Evolutionary conservation across 2,113 vertebrate species (phyloP).

Genomic region (Siniperca knerii): DNA sequence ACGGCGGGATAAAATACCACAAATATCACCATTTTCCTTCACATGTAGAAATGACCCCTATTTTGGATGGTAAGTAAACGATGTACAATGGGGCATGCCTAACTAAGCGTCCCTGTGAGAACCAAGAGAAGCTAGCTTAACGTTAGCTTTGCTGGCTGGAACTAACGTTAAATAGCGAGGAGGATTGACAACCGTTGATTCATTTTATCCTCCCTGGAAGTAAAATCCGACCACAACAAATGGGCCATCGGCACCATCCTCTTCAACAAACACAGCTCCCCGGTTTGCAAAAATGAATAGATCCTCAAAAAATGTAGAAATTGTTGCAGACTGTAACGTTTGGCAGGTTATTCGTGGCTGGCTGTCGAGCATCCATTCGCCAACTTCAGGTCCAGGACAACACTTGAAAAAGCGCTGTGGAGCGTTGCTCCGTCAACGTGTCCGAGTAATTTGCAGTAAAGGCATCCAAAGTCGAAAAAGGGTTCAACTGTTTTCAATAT

Average conservation of each 20-base stretch:
- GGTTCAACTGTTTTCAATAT: background rate
- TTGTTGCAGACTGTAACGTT: constrained; percentile 45
- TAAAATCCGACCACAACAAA: constrained; percentile 84
- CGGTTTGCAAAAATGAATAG: constrained; percentile 43
- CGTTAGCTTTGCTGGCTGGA: constrained; percentile 70
- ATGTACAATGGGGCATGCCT: constrained; percentile 74
- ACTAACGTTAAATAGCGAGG: constrained; percentile 76
- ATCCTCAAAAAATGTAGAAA: constrained; percentile 68
- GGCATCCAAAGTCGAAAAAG: constrained; percentile 52
- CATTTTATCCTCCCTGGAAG: constrained; percentile 84
- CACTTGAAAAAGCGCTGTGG: constrained; percentile 78
- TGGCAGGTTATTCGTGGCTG: constrained; percentile 77
- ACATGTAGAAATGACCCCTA: constrained; percentile 56
- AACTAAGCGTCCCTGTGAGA: constrained; percentile 61
- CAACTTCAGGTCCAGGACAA: constrained; percentile 82
- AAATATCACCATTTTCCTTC: constrained; percentile 85
- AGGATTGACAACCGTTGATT: constrained; percentile 84
- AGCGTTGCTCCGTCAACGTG: constrained; percentile 78
- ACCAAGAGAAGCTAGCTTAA: constrained; percentile 67
- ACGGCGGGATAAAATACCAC: constrained; percentile 85
- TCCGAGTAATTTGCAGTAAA: constrained; percentile 71
- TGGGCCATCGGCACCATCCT: constrained; percentile 75
- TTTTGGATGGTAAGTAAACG: constrained; percentile 61
- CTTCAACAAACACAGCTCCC: constrained; percentile 61
- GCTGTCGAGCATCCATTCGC: constrained; percentile 83